Base-by-base conservation (phyloP, 2,113 vertebrate genomes). In the Laticauda laticaudata region DNA sequence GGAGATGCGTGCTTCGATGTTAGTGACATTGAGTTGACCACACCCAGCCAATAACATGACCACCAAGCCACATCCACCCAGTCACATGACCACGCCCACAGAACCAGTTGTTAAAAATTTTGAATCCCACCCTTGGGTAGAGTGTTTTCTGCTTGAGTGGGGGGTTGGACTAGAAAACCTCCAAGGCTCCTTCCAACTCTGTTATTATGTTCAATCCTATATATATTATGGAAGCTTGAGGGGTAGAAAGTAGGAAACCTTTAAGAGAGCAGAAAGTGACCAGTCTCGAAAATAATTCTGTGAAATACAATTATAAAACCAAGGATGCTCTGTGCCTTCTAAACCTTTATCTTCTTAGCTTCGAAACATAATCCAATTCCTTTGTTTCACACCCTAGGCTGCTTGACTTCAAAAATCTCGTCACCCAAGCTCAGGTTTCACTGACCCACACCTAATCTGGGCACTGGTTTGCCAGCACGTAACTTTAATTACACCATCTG, bases 401-500 rank as follows among this genome's bases (percentile, higher is more conserved):
- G 94, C 45, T 59, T 48, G 92, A 3, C 86, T 92, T 94, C 92
- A 93, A 94, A 93, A 48, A 59, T n/a, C 95, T 93, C 87, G 54
- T 89, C 92, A 0, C 0, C 34, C 93, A 14, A 59, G 94, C 75
- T 93, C 26, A 56, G 45, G 91, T 95, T 93, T 91, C 90, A n/a
- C 26, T 94, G 89, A 91, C 89, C 21, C 0, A 6, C 0, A 89
- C 69, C 12, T 92, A 95, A 94, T 89, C 88, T 64, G 45, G 81
- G 39, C 85, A 90, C 0, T 0, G 5, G 34, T 3, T 85, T 94
- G 92, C 93, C 86, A 94, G 24, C 56, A 90, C 51, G 88, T 55
- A 93, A 57, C 89, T 94, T 94, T 91, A 93, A 87, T 93, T 90
- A 87, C 11, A 88, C 54, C 29, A 7, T 93, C 29, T 23, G 14